Conservation (phyloP, 2,113 vertebrate genomes). For the Sphyrna mokarran region DNA sequence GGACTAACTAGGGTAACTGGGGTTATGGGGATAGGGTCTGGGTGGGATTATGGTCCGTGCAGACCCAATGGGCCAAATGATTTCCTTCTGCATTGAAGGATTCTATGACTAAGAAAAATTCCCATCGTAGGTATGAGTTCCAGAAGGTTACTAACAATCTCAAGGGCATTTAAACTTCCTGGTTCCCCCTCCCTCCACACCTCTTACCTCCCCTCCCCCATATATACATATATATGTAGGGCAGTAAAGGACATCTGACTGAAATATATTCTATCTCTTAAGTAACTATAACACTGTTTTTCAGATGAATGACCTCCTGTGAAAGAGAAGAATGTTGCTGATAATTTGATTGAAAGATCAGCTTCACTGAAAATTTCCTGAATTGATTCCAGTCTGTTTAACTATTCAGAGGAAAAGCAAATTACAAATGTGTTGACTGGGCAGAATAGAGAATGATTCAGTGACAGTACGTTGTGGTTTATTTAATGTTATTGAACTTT, state of each 20-base stretch:
- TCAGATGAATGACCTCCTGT: neutral
- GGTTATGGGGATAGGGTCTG: too few relatives aligned
- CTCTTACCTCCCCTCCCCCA: too few relatives aligned
- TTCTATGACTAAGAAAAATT: neutral
- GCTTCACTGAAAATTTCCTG: neutral
- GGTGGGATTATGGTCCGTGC: too few relatives aligned
- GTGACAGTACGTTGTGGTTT: neutral
- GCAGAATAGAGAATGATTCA: neutral
- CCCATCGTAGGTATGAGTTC: neutral
- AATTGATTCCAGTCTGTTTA: neutral
- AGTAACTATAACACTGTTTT: neutral
- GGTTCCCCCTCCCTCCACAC: too few relatives aligned
- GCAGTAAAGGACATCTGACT: neutral
- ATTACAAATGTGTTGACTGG: neutral
- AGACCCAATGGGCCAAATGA: too few relatives aligned
- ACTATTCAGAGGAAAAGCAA: neutral
- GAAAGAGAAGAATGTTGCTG: neutral
- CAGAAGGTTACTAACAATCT: conserved; percentile 7
- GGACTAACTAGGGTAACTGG: too few relatives aligned
- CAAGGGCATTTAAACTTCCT: neutral
- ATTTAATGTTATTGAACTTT: neutral
- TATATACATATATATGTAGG: too few relatives aligned
- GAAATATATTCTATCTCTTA: neutral
- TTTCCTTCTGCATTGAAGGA: too few relatives aligned
- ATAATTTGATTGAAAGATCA: neutral